Percentiles rank a stretch among this genome's conserved stretches.
phyloP scores from a whole-genome alignment of 2,888 invertebrate species.

The Pandemis heparana region DNA sequence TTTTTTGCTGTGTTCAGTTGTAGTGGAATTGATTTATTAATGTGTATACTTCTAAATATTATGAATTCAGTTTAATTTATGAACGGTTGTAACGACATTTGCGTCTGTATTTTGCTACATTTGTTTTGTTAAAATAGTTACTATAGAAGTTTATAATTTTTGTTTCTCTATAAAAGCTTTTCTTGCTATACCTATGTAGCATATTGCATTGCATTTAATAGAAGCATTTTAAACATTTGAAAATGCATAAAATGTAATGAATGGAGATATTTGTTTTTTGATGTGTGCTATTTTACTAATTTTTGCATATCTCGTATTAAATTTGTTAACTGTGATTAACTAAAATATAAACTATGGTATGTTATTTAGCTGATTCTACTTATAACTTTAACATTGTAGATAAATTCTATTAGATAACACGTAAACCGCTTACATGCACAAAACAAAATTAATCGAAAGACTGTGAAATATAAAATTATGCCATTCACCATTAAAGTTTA shows the following conservation, averaged over 20 bases:
- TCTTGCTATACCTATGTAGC: constrained; percentile 25
- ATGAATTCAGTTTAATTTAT: constrained; percentile 12
- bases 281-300: constrained; percentile 19
- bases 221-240: constrained; percentile 43
- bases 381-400: constrained; percentile 46
- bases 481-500: constrained; percentile 69
- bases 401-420: constrained; percentile 14
- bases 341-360: constrained; percentile 27
- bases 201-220: constrained; percentile 46
- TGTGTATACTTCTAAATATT: constrained; percentile 4
- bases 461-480: constrained; percentile 78
- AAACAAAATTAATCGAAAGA: constrained; percentile 74
- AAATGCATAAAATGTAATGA: constrained; percentile 20
- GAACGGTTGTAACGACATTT: constrained; percentile 1
- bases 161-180: constrained; percentile 18
- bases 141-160: constrained; percentile 12
- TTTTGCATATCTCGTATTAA: constrained; percentile 29
- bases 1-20: constrained; percentile 15
- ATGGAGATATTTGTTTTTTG: constrained; percentile 1
- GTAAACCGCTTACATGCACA: constrained; percentile 56
- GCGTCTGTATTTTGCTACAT: constrained; percentile 16
- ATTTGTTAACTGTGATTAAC: constrained; percentile 39
- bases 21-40: constrained; percentile 3
- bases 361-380: constrained; percentile 33
- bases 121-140: constrained; percentile 1